These are phyloP conservation scores for Microctonus hyperodae DNA, from an alignment of 2,888 invertebrate genomes.

Conservation along the genomic window DNA sequence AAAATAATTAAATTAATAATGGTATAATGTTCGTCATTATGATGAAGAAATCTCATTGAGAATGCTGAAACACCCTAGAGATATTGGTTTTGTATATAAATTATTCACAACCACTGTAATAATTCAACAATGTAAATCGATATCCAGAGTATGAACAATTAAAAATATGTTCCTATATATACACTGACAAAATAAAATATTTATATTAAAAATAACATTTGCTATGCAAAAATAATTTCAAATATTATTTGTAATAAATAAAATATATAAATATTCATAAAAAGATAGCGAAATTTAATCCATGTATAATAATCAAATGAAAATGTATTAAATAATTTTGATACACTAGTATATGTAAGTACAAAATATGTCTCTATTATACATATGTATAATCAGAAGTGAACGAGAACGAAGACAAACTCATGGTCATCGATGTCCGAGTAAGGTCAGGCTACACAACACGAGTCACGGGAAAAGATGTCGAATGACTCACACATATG, in stretches of 20 bases:
- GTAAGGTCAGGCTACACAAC: slow-evolving; percentile 42
- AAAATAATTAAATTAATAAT: too few relatives aligned
- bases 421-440: slow-evolving; percentile 34
- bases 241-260: neutral
- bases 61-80: slow-evolving; percentile 6
- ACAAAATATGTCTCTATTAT: too few relatives aligned
- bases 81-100: neutral
- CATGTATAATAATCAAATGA: neutral
- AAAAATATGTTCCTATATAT: neutral
- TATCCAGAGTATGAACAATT: neutral
- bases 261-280: neutral
- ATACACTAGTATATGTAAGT: neutral
- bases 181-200: neutral
- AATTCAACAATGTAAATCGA: slow-evolving; percentile 16
- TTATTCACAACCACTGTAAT: slow-evolving; percentile 10
- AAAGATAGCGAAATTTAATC: neutral
- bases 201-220: neutral
- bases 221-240: neutral
- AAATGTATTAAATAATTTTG: neutral
- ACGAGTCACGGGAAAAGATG: slow-evolving; percentile 37
- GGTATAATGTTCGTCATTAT: neutral
- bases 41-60: neutral
- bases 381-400: slow-evolving; percentile 13
- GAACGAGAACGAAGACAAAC: slow-evolving; percentile 17
- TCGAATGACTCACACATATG: slow-evolving; percentile 34